Percentiles rank a stretch among this genome's conserved stretches.
These are phyloP conservation scores for Petaurus breviceps DNA, from an alignment of 2,113 vertebrate species.

Conservation along the genomic window DNA sequence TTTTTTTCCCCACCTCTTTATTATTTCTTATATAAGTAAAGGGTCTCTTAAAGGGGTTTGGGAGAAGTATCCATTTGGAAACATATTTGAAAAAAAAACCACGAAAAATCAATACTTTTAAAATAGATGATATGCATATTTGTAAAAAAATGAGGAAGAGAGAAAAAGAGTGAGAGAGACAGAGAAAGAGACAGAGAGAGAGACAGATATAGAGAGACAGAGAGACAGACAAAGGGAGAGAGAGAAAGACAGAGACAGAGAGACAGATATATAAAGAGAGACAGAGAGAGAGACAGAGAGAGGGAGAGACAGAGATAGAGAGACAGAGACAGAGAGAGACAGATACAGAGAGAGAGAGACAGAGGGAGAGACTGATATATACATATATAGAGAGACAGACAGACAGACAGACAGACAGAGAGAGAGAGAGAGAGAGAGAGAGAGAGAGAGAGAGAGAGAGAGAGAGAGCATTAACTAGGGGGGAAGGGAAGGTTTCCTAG, in stretches of 20 bases:
- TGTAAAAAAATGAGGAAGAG: not conserved
- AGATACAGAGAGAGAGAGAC: not conserved
- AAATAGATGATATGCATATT: not conserved
- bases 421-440: not conserved
- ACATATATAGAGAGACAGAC: too few relatives aligned
- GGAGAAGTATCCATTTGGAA: not conserved
- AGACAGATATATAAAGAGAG: too few relatives aligned
- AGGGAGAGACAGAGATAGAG: not conserved
- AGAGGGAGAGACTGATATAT: too few relatives aligned
- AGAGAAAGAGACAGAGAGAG: too few relatives aligned
- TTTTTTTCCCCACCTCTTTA: not conserved
- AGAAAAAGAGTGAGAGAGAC: too few relatives aligned
- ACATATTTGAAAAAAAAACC: not conserved
- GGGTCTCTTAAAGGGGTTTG: not conserved
- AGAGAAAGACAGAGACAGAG: too few relatives aligned
- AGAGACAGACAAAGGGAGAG: not conserved
- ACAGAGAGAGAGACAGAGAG: not conserved
- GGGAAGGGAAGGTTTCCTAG: not conserved
- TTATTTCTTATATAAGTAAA: not conserved
- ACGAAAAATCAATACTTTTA: not conserved
- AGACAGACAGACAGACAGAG: too few relatives aligned
- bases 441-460: not conserved
- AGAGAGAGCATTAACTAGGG: not conserved
- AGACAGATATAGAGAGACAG: too few relatives aligned
- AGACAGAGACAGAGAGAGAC: too few relatives aligned